These are phyloP conservation scores for Chaenocephalus aceratus DNA, from an alignment of 2,113 vertebrate genomes.

Conservation along the genomic window DNA sequence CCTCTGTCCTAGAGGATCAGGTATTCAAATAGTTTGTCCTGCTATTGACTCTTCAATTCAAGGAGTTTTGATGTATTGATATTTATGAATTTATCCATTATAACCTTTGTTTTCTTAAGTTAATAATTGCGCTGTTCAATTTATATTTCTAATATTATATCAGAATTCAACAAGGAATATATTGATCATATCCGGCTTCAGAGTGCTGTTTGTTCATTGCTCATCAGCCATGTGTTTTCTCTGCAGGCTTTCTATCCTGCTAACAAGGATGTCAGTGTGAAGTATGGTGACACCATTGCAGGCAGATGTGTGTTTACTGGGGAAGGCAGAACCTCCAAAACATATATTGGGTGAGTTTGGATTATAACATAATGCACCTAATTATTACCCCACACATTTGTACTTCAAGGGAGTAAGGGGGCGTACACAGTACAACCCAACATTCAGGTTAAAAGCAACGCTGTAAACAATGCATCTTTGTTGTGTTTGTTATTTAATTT, in stretches of 20 bases:
- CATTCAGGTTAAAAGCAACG: too few species aligned
- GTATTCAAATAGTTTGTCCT: too few species aligned
- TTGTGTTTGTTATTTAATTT: background rate
- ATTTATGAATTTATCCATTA: too few species aligned
- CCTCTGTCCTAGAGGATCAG: too few species aligned
- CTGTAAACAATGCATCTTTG: too few species aligned
- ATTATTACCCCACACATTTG: too few species aligned
- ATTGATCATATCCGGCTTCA: background rate
- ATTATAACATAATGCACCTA: background rate
- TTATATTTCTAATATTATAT: background rate
- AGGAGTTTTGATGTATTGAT: too few species aligned
- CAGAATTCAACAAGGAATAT: background rate
- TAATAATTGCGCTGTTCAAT: background rate
- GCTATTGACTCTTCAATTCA: too few species aligned
- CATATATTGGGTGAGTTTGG: conserved; percentile 90
- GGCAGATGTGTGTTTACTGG: conserved; percentile 96
- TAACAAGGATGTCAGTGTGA: conserved; percentile 85
- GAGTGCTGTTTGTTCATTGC: conserved; percentile 1
- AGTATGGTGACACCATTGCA: conserved; percentile 90
- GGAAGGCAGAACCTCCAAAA: conserved; percentile 90
- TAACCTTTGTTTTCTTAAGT: too few species aligned
- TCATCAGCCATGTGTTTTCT: conserved; percentile 25
- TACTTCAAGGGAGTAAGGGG: background rate
- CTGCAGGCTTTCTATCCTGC: conserved; percentile 93
- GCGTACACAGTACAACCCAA: background rate